Conservation (phyloP, 2,888 invertebrate species). For the Nomada fucata region DNA sequence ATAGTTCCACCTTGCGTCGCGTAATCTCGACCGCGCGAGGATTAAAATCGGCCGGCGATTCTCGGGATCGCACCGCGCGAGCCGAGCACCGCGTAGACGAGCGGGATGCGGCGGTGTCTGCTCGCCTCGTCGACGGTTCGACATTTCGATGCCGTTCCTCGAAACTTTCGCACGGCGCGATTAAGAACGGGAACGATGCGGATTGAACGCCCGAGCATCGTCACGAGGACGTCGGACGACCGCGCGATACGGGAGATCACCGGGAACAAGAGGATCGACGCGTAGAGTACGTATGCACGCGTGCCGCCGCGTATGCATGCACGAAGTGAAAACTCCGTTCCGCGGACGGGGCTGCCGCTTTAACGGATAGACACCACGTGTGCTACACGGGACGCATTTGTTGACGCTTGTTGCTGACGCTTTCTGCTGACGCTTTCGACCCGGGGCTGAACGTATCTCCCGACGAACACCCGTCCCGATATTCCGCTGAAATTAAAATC, state of each 20-base stretch:
- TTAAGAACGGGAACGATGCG: conserved; percentile 49
- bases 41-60: conserved; percentile 51
- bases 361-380: conserved; percentile 31
- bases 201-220: conserved; percentile 31
- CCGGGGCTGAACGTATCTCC: neutral
- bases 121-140: conserved; percentile 41
- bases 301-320: no score
- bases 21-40: conserved; percentile 50
- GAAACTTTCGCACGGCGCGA: conserved; percentile 26
- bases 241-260: conserved; percentile 20
- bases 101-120: conserved; percentile 48
- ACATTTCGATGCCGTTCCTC: conserved; percentile 33
- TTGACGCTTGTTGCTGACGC: conserved; percentile 15
- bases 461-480: neutral
- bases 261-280: conserved; percentile 43
- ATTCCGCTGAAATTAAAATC: neutral
- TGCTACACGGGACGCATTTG: neutral
- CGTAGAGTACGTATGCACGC: conserved; percentile 56
- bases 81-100: conserved; percentile 41
- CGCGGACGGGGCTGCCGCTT: neutral
- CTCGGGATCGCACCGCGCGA: conserved; percentile 36
- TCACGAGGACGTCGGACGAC: conserved; percentile 38
- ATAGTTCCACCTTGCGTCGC: conserved; percentile 23
- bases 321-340: conserved; percentile 5
- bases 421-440: neutral